Percentiles rank a stretch among this genome's conserved stretches.
Evolutionary conservation across 2,888 invertebrate species (phyloP).

Genomic region (Andrena dorsata): DNA sequence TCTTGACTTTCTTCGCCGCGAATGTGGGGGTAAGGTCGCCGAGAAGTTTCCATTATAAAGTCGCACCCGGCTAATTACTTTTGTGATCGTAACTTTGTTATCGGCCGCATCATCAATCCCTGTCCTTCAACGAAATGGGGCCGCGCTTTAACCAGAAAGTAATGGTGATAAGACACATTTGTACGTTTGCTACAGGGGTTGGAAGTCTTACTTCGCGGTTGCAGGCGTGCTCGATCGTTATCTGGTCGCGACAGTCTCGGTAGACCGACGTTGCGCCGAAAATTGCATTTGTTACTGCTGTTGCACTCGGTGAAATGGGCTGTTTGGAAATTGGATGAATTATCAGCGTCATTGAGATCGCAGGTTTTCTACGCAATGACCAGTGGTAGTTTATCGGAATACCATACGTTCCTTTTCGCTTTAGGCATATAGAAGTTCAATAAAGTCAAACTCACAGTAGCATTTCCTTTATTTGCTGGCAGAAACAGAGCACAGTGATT

Average conservation of each 20-base stretch:
- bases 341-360: too few species aligned
- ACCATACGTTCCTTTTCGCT: too few species aligned
- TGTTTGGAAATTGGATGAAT: too few species aligned
- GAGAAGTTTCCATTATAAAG: constrained; percentile 40
- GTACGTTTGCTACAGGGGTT: neutral
- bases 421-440: too few species aligned
- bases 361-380: too few species aligned
- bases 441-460: too few species aligned
- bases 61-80: constrained; percentile 41
- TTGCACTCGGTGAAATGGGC: neutral
- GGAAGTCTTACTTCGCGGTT: neutral
- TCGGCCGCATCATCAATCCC: constrained; percentile 34
- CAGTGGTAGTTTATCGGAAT: too few species aligned
- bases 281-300: neutral
- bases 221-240: neutral
- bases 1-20: neutral
- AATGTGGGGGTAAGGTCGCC: neutral
- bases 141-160: constrained; percentile 24
- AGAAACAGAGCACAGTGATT: too few species aligned
- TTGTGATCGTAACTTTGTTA: constrained; percentile 34
- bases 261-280: too few species aligned
- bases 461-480: too few species aligned
- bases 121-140: constrained; percentile 3
- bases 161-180: constrained; percentile 37
- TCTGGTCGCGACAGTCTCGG: neutral